These are phyloP conservation scores for Stictocephala bisonia DNA, from an alignment of 2,888 invertebrate species.

Conservation along the genomic window DNA sequence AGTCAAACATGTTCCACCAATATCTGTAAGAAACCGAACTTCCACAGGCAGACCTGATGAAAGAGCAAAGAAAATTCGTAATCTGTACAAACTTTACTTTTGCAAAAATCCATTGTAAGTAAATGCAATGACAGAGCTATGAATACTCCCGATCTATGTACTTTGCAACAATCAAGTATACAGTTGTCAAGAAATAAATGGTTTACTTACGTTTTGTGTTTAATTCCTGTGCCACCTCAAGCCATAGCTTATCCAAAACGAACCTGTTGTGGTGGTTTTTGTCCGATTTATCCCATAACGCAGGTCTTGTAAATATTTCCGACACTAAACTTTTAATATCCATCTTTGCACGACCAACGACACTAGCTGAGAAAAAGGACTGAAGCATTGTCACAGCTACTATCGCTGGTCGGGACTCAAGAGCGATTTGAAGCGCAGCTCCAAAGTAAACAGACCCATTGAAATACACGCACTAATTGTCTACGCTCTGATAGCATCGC, in stretches of 20 bases:
- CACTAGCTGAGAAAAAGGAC: conserved; percentile 13
- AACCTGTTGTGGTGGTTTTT: conserved; percentile 29
- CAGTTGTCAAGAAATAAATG: conserved; percentile 11
- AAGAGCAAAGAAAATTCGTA: conserved; percentile 13
- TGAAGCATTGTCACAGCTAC: conserved; percentile 13
- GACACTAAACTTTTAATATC: conserved; percentile 28
- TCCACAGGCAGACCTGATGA: conserved; percentile 14
- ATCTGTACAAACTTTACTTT: conserved; percentile 13
- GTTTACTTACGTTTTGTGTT: conserved; percentile 14
- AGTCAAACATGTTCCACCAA: conserved; percentile 11
- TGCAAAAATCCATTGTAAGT: conserved; percentile 13
- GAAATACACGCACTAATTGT: background rate
- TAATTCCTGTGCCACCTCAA: conserved; percentile 26
- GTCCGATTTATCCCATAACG: conserved; percentile 27
- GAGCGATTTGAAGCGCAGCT: background rate
- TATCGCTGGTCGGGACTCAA: conserved; percentile 5
- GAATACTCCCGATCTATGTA: conserved; percentile 1
- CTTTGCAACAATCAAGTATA: background rate
- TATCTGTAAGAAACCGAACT: conserved; percentile 18
- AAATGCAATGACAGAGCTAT: conserved; percentile 4
- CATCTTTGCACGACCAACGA: conserved; percentile 12
- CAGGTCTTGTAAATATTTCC: conserved; percentile 17
- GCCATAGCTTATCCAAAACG: conserved; percentile 34
- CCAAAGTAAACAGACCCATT: conserved; percentile 9
- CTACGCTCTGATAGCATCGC: background rate